Evolutionary conservation across 2,113 vertebrate genomes (phyloP).

Genomic region (Actenoides hombroni): DNA sequence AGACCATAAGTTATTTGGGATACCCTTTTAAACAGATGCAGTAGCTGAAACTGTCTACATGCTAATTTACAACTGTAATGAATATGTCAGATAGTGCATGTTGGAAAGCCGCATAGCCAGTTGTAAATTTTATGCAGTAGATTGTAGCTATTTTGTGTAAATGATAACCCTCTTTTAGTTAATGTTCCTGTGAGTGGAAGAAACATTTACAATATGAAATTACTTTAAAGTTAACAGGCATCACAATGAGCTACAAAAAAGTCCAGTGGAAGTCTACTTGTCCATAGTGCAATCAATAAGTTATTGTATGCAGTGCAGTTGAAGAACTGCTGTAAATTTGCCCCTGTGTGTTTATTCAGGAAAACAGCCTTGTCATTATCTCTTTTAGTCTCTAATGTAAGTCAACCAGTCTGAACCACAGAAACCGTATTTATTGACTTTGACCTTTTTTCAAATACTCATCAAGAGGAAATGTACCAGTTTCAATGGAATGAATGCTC

Average conservation of each 20-base stretch:
- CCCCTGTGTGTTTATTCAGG: neutral
- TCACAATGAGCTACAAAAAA: neutral
- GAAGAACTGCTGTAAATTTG: neutral
- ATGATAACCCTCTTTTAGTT: neutral
- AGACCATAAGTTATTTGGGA: neutral
- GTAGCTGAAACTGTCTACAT: neutral
- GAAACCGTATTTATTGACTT: neutral
- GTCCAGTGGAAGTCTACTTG: neutral
- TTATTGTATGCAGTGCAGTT: neutral
- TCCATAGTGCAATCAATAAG: neutral
- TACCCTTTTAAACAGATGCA: neutral
- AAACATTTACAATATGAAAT: neutral
- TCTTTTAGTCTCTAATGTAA: neutral
- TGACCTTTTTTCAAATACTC: neutral
- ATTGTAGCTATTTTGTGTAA: neutral
- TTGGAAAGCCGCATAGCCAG: neutral
- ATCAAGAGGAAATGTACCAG: fast-evolving
- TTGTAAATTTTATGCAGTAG: neutral
- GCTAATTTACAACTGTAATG: neutral
- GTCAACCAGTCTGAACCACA: neutral
- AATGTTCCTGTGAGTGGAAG: neutral
- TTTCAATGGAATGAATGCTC: neutral
- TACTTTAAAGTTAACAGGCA: neutral
- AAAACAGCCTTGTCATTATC: neutral
- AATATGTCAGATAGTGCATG: neutral